Evolutionary conservation across 2,797 vertebrate species (phyloP).

Genomic region (Microctenopoma steveboyesi): DNA sequence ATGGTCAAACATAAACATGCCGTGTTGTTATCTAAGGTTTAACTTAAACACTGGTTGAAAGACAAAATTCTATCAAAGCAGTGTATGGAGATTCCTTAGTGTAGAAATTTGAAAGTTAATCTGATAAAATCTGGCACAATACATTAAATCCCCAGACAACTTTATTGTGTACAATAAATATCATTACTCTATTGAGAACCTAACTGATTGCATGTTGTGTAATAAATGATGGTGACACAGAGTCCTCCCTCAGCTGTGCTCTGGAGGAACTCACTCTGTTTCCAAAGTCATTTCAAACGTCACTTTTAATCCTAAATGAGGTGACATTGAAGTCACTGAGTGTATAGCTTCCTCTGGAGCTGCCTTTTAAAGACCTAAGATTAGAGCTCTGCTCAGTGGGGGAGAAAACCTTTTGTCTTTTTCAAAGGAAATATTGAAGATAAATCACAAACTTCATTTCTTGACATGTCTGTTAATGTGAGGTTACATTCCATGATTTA

Average conservation of each 20-base stretch:
- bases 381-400: constrained; percentile 23
- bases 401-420: constrained; percentile 18
- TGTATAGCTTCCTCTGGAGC: constrained; percentile 36
- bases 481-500: background rate
- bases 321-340: constrained; percentile 50
- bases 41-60: background rate
- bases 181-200: background rate
- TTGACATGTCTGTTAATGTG: constrained; percentile 36
- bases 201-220: background rate
- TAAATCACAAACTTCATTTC: constrained; percentile 19
- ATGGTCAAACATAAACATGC: background rate
- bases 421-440: constrained; percentile 40
- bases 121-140: background rate
- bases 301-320: constrained; percentile 66
- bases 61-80: background rate
- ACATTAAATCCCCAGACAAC: background rate
- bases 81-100: background rate
- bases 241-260: background rate
- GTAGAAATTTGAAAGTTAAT: background rate
- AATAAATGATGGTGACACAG: constrained; percentile 22
- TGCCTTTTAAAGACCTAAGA: constrained; percentile 39
- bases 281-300: constrained; percentile 57
- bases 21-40: background rate
- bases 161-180: background rate
- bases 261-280: constrained; percentile 27